Evolutionary conservation across 1,140 invertebrate genomes (phyloP).

Genomic region (Pinna nobilis): DNA sequence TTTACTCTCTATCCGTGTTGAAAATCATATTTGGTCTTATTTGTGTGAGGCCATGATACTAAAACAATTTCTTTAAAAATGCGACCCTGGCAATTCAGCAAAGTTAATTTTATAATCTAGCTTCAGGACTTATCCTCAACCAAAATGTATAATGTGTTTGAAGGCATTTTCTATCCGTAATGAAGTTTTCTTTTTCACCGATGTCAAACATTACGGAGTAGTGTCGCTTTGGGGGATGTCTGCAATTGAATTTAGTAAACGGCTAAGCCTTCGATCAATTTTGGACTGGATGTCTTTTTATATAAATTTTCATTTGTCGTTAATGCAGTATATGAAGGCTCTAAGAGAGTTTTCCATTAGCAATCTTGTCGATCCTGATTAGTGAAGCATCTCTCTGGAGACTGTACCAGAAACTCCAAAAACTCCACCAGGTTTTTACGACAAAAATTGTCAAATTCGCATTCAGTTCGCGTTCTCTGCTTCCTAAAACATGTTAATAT

Average conservation of each 20-base stretch:
- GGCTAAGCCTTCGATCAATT: conserved; percentile 37
- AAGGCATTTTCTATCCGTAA: conserved; percentile 41
- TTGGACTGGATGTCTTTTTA: conserved; percentile 20
- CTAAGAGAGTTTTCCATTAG: conserved; percentile 64
- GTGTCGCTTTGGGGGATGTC: conserved; percentile 37
- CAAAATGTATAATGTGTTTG: conserved; percentile 56
- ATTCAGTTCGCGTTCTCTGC: not conserved
- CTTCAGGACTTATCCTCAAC: conserved; percentile 32
- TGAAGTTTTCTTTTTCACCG: conserved; percentile 33
- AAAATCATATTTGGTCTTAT: conserved; percentile 38
- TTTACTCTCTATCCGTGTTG: conserved; percentile 12
- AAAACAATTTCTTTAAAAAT: conserved; percentile 56
- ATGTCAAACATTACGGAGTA: conserved; percentile 33
- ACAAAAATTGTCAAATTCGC: not conserved
- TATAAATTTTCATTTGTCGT: conserved; percentile 54
- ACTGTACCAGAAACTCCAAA: conserved; percentile 19
- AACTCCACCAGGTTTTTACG: not conserved
- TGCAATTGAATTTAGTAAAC: conserved; percentile 56
- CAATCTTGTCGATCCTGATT: conserved; percentile 66
- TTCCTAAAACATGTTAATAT: conserved; percentile 8
- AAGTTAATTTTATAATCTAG: conserved; percentile 52
- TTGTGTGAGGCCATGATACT: conserved; percentile 45
- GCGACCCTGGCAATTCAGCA: conserved; percentile 48
- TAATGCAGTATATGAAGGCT: conserved; percentile 44
- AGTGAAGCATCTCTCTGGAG: conserved; percentile 45